phyloP scores from a whole-genome alignment of 2,113 vertebrate genomes.

The Psittacara wagleri region DNA sequence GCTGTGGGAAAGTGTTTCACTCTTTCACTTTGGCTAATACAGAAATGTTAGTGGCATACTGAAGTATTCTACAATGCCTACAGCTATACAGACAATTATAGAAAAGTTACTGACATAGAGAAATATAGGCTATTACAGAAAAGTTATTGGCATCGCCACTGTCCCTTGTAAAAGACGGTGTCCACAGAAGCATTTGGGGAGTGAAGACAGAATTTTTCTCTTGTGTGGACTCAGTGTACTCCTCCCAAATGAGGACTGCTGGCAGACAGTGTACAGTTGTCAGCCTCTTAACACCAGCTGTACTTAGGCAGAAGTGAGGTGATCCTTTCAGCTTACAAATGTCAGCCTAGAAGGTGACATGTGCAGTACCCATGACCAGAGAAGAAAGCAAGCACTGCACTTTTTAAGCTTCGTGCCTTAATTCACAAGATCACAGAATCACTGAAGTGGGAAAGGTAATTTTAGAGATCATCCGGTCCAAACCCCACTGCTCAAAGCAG shows the following conservation, averaged over 20 bases:
- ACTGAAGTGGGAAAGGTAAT: background rate
- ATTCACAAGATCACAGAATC: background rate
- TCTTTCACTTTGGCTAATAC: background rate
- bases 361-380: background rate
- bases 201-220: background rate
- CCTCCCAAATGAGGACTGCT: background rate
- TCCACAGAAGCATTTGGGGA: background rate
- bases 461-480: background rate
- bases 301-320: background rate
- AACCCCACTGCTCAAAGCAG: background rate
- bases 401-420: background rate
- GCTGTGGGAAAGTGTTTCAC: background rate
- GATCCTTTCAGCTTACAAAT: background rate
- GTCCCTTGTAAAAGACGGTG: background rate
- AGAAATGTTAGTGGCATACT: background rate
- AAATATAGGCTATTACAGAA: background rate
- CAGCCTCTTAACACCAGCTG: background rate
- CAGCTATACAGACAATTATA: background rate
- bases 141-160: background rate
- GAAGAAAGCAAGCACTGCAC: background rate
- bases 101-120: background rate
- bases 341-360: background rate
- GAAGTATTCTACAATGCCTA: background rate
- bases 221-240: background rate
- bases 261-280: background rate